Percentiles rank a stretch among this genome's conserved stretches.
These are phyloP conservation scores for Cremastinae sp. DNA, from an alignment of 2,888 invertebrate genomes.

Conservation along the genomic window DNA sequence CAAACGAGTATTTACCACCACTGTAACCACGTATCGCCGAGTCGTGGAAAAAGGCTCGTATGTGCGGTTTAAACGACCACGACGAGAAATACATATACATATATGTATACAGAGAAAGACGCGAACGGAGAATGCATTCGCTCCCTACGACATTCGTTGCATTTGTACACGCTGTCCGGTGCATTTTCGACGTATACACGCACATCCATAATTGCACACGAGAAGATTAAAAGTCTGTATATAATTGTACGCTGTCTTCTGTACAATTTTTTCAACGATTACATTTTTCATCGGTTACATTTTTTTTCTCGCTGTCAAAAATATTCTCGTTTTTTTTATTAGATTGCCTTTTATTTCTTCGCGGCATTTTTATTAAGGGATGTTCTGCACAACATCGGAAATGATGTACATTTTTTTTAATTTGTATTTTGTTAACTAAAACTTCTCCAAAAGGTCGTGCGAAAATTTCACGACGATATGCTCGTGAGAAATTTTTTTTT, in stretches of 20 bases:
- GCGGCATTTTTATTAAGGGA: too few species aligned
- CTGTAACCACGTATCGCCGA: slow-evolving; percentile 45
- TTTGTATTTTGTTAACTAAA: too few species aligned
- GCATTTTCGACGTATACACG: slow-evolving; percentile 18
- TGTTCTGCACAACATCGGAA: too few species aligned
- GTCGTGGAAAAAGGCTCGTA: slow-evolving; percentile 49
- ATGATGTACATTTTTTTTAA: too few species aligned
- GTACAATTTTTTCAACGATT: background rate
- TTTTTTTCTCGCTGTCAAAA: background rate
- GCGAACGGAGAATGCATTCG: slow-evolving; percentile 51
- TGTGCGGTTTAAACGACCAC: slow-evolving; percentile 37
- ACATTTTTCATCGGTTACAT: background rate
- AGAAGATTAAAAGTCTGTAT: slow-evolving; percentile 15
- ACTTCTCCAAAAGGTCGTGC: too few species aligned
- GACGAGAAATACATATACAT: too few species aligned
- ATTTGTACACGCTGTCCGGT: slow-evolving; percentile 11
- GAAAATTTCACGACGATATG: too few species aligned
- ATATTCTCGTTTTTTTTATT: background rate
- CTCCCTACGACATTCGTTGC: slow-evolving; percentile 52
- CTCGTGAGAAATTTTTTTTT: too few species aligned
- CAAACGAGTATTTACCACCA: slow-evolving; percentile 62
- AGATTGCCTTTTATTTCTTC: too few species aligned
- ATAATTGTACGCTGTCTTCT: background rate
- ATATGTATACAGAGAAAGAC: slow-evolving; percentile 33
- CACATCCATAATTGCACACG: slow-evolving; percentile 24